Conservation (phyloP, 2,888 invertebrate species). For the Tenthredo livida region DNA sequence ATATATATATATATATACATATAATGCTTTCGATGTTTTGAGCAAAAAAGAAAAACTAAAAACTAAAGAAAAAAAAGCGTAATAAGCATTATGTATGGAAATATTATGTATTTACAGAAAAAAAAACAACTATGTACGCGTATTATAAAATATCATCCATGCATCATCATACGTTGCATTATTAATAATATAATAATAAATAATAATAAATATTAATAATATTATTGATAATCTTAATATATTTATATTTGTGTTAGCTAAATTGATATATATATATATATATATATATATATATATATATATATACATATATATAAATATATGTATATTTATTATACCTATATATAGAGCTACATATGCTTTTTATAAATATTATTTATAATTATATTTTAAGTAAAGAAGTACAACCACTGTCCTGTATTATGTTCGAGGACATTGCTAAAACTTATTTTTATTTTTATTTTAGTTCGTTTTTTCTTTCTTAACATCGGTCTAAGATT, state of each 20-base stretch:
- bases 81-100: conserved; percentile 15
- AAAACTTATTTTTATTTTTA: background rate
- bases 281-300: background rate
- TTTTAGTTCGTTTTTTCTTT: background rate
- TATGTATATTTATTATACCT: background rate
- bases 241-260: conserved; percentile 4
- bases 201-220: conserved; percentile 15
- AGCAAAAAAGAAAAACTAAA: conserved; percentile 49
- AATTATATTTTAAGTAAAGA: background rate
- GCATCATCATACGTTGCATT: conserved; percentile 22
- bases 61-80: conserved; percentile 62
- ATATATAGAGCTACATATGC: background rate
- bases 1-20: background rate
- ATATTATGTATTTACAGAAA: background rate
- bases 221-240: conserved; percentile 10
- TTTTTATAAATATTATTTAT: conserved; percentile 15
- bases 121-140: background rate
- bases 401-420: conserved; percentile 14
- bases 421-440: conserved; percentile 29
- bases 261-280: background rate
- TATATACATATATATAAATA: background rate
- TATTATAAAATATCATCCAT: conserved; percentile 18
- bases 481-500: conserved; percentile 5
- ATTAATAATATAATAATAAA: background rate
- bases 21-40: conserved; percentile 66